phyloP scores from a whole-genome alignment of 1,140 invertebrate species.

The Myzus persicae region DNA sequence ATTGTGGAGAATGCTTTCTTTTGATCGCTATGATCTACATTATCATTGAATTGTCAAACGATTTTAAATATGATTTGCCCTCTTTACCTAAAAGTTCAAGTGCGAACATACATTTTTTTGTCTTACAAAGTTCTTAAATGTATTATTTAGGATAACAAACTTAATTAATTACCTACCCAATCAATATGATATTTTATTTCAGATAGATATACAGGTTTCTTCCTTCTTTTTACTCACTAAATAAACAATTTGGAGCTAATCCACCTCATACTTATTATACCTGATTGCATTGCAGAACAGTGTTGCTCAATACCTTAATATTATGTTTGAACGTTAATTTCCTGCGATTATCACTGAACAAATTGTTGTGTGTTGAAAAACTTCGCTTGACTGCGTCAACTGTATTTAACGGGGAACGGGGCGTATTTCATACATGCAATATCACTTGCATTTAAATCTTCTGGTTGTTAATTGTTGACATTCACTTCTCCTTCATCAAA shows the following conservation, averaged over 20 bases:
- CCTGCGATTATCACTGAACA: neutral
- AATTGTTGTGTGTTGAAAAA: neutral
- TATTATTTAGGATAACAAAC: neutral
- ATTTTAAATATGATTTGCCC: neutral
- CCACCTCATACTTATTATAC: neutral
- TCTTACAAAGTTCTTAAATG: neutral
- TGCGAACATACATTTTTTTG: neutral
- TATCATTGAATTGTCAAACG: neutral
- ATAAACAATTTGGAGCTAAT: neutral
- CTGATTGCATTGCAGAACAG: neutral
- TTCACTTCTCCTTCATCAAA: neutral
- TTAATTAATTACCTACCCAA: neutral
- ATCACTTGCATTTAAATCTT: neutral
- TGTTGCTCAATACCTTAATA: neutral
- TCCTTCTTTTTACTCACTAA: neutral
- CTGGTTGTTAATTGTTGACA: neutral
- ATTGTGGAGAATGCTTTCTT: too few species aligned
- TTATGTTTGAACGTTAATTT: slow-evolving; percentile 8
- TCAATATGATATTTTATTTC: neutral
- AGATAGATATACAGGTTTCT: neutral
- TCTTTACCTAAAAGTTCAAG: neutral
- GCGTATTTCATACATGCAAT: neutral
- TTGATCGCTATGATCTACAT: too few species aligned
- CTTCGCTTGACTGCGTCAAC: neutral
- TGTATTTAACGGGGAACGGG: neutral